Evolutionary conservation across 2,113 vertebrate species (phyloP).

Genomic region (Epinephelus cyanopodus): DNA sequence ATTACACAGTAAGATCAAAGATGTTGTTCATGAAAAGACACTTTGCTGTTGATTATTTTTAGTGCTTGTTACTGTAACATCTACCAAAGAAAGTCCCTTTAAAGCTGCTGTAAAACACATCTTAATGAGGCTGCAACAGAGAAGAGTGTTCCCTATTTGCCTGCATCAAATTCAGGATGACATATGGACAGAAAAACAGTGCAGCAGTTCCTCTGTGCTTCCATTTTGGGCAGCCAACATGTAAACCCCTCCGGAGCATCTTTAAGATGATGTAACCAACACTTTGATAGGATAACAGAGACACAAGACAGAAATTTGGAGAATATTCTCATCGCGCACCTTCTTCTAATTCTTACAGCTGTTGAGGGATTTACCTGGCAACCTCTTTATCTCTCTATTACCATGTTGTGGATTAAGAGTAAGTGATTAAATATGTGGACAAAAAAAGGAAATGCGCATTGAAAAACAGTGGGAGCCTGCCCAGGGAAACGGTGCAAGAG

Average conservation of each 20-base stretch:
- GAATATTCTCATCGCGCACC: neutral
- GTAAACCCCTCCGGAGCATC: neutral
- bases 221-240: neutral
- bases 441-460: neutral
- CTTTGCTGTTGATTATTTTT: slow-evolving; percentile 20
- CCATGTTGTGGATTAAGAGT: neutral
- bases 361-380: slow-evolving; percentile 17
- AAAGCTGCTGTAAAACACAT: neutral
- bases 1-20: slow-evolving; percentile 20
- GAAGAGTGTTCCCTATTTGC: neutral
- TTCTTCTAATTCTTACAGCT: slow-evolving; percentile 19
- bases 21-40: neutral
- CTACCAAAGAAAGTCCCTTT: slow-evolving; percentile 16
- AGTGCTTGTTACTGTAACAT: slow-evolving; percentile 5
- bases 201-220: neutral
- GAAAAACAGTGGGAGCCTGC: neutral
- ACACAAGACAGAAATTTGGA: neutral
- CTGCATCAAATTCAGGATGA: neutral
- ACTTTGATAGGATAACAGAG: neutral
- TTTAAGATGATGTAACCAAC: slow-evolving; percentile 2
- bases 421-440: slow-evolving; percentile 10
- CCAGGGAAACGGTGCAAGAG: slow-evolving; percentile 1
- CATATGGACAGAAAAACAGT: neutral
- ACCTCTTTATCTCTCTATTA: neutral
- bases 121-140: neutral